Base-by-base conservation (phyloP, 2,113 vertebrate genomes). In the Lepidiolamprologus cunningtoni region DNA sequence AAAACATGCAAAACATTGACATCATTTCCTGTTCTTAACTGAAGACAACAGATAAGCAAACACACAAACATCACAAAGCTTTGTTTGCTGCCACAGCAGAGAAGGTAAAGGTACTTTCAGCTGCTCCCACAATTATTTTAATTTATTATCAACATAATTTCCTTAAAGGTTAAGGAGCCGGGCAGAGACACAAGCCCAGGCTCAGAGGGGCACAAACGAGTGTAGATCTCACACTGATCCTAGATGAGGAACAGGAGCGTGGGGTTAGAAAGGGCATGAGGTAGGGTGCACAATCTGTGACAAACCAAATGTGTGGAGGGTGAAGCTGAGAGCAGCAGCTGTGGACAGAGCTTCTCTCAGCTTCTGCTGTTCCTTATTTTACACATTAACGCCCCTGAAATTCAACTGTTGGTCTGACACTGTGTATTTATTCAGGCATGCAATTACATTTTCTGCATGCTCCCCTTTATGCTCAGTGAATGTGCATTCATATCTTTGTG, bases 1-100 rank as follows among this genome's bases (percentile, higher is more conserved):
- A 17, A 31, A 58, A 57, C 2, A 55, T 55, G 53, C 52, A 53
- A 1, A 9, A 4, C 26, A 61, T 6, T 61, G 57, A 61, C 26
- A 61, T 61, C 28, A 61, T 61, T 61, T 61, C 28, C 57, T 61
- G 28, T 61, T 61, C 14, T 61, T 58, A 58, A 58, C 55, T 58
- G 55, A 58, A 58, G 55, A 58, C 55, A 28, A 58, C 55, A 58
- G 26, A 31, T 31, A 61, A 31, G 26, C 14, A 58, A 58, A 58
- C 57, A 58, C 57, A 58, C 57, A 58, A 58, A 58, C 8, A 58
- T 58, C 55, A 58, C 26, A 61, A 31, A 10, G 26, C 8, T 61
- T 61, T 61, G 57, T 61, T 61, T 61, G 26, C 57, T 61, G 57
- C 26, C 14, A 10, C 1, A 31, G 26, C 57, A 31, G 26, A 61